These are phyloP conservation scores for Thymallus thymallus DNA, from an alignment of 2,113 vertebrate genomes.

Conservation along the genomic window DNA sequence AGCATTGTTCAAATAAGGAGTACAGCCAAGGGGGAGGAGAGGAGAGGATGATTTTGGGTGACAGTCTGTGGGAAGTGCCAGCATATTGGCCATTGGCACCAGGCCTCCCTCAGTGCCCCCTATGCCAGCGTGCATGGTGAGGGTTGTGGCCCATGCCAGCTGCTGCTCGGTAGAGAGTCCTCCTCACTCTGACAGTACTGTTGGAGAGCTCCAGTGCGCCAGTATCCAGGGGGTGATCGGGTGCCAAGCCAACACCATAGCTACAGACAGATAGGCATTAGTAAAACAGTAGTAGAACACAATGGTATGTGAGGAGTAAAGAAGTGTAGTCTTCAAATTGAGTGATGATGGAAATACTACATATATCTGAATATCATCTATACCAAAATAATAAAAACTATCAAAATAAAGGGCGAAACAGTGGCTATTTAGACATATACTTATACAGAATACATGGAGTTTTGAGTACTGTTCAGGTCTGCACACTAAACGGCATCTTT, in stretches of 20 bases:
- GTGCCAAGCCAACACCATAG: not conserved
- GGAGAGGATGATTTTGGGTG: slow-evolving; percentile 30
- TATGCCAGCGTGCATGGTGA: slow-evolving; percentile 36
- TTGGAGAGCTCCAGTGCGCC: not conserved
- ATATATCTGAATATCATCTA: not conserved
- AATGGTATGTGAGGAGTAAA: not conserved
- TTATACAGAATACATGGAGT: not conserved
- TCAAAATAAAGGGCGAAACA: not conserved
- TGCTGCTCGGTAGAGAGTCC: slow-evolving; percentile 32
- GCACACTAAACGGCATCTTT: not conserved
- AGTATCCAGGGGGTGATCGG: not conserved
- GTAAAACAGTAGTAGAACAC: not conserved
- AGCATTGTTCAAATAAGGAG: not conserved
- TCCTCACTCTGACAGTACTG: not conserved
- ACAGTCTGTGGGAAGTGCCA: slow-evolving; percentile 44
- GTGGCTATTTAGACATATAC: not conserved
- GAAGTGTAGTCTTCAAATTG: not conserved
- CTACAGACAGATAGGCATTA: not conserved
- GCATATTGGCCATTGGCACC: slow-evolving; percentile 37
- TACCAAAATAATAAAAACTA: not conserved
- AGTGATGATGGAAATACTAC: not conserved
- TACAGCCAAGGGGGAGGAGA: not conserved
- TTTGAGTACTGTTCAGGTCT: not conserved
- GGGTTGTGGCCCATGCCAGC: slow-evolving; percentile 40
- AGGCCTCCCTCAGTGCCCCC: slow-evolving; percentile 18